Evolutionary conservation across 2,888 invertebrate genomes (phyloP).

Genomic region (Euplagia quadripunctaria): DNA sequence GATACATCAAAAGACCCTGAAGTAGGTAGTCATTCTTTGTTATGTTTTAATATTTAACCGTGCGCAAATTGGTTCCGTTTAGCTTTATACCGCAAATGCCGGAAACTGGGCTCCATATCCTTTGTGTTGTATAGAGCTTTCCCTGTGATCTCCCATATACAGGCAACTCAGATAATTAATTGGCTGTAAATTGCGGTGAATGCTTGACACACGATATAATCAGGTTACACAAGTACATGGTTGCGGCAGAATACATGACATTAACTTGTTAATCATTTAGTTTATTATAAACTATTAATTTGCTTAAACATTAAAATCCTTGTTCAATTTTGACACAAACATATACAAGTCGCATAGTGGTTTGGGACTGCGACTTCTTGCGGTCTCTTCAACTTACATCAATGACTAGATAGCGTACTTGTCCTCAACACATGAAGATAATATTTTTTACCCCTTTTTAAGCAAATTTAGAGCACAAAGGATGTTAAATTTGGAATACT

Average conservation of each 20-base stretch:
- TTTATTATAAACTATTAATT: background rate
- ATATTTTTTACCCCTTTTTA: too few species aligned
- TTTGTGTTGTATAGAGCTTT: conserved; percentile 5
- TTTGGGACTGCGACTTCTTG: background rate
- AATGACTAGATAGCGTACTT: too few species aligned
- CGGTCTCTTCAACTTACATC: background rate
- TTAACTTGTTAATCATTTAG: background rate
- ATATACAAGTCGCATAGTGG: background rate
- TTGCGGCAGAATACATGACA: background rate
- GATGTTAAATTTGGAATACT: too few species aligned
- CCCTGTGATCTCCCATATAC: background rate
- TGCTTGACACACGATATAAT: conserved; percentile 11
- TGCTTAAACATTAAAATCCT: background rate
- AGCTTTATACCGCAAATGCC: background rate
- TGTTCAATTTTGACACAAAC: background rate
- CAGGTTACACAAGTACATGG: conserved; percentile 5
- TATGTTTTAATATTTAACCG: background rate
- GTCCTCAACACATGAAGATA: too few species aligned
- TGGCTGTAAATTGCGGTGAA: background rate
- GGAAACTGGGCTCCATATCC: background rate
- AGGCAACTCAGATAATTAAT: conserved; percentile 7
- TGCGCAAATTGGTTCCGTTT: conserved; percentile 1
- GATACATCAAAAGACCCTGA: background rate
- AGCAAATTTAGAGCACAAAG: too few species aligned
- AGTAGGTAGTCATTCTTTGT: background rate